Conservation (phyloP, 2,113 vertebrate species). For the Peucedramus taeniatus region DNA sequence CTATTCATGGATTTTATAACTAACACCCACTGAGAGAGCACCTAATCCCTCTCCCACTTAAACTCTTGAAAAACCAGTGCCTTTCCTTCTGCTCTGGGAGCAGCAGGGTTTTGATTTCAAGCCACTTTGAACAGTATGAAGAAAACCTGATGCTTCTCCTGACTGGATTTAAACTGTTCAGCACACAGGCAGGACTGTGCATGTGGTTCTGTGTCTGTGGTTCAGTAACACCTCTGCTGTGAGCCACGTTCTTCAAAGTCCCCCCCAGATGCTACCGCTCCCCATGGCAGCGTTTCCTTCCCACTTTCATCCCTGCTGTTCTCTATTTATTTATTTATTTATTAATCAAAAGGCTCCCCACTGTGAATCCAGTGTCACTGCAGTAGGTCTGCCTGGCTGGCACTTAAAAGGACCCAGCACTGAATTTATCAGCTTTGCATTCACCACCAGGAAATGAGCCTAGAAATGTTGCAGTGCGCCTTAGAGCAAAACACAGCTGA, state of each 20-base stretch:
- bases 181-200: background rate
- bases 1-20: background rate
- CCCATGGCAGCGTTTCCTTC: accelerated
- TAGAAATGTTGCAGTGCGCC: accelerated
- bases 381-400: background rate
- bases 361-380: background rate
- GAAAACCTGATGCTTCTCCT: background rate
- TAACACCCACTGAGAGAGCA: background rate
- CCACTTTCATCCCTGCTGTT: background rate
- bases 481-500: background rate
- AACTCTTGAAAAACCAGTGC: background rate
- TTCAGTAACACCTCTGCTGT: background rate
- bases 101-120: background rate
- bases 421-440: background rate
- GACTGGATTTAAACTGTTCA: background rate
- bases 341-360: background rate
- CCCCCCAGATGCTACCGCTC: background rate
- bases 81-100: background rate
- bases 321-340: background rate
- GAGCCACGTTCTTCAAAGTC: background rate
- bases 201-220: background rate
- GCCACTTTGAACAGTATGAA: background rate
- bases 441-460: background rate
- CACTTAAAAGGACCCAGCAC: background rate
- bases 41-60: background rate